A percentile compares a stretch with the other conserved stretches of the same genome.
Evolutionary conservation across 92 coral and sea anemone genomes (phyloP).

Genomic region (Umimayanthus kanabou): DNA sequence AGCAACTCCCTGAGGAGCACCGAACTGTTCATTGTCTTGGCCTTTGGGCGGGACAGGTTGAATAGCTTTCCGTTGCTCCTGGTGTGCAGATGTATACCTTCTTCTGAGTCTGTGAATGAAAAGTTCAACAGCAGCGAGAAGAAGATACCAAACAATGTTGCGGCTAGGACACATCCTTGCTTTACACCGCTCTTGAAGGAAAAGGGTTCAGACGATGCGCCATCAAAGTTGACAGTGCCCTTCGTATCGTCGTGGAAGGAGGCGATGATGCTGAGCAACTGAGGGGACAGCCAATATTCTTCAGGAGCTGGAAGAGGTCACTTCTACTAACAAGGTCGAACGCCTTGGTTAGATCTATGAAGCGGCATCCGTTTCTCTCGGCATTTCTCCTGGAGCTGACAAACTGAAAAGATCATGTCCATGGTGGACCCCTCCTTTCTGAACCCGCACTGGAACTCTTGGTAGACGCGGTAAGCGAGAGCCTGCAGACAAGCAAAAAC

Average conservation of each 20-base stretch:
- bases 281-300: constrained; percentile 6
- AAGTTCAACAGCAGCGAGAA: constrained; percentile 16
- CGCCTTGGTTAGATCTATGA: constrained; percentile 19
- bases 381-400: not conserved
- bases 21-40: constrained; percentile 28
- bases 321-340: constrained; percentile 38
- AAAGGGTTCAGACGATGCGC: constrained; percentile 6
- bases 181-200: constrained; percentile 38
- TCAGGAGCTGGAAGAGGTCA: constrained; percentile 1
- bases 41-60: not conserved
- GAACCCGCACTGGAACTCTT: not conserved
- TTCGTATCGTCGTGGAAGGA: constrained; percentile 44
- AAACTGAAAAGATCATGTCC: not conserved
- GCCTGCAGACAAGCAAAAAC: not conserved
- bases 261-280: constrained; percentile 14
- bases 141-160: constrained; percentile 40
- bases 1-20: constrained; percentile 36
- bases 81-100: constrained; percentile 5
- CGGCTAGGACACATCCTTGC: constrained; percentile 47
- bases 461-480: not conserved
- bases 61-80: constrained; percentile 30
- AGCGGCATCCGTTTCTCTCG: not conserved
- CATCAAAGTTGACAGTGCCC: constrained; percentile 41
- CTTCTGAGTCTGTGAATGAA: constrained; percentile 4
- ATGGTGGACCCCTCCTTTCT: not conserved